Evolutionary conservation across 2,113 vertebrate species (phyloP).

Genomic region (Plecotus auritus): DNA sequence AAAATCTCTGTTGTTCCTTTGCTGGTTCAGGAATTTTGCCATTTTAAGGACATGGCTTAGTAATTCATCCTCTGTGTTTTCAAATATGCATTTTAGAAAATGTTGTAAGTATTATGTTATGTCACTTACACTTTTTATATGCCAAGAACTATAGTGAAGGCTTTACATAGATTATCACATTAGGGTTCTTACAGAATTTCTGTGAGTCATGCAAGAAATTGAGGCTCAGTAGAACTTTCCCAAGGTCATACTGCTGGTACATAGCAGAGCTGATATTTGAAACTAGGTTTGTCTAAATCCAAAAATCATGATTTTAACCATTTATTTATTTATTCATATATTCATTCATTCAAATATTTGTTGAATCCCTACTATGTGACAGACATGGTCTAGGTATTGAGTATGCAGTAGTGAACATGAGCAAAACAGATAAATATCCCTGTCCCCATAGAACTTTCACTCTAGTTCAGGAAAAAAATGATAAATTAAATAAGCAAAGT

Average conservation of each 20-base stretch:
- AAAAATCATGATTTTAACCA: not conserved
- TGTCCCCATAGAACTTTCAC: not conserved
- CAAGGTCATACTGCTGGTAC: not conserved
- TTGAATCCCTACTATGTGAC: not conserved
- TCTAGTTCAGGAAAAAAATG: not conserved
- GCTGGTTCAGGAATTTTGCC: not conserved
- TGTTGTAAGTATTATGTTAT: not conserved
- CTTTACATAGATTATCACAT: slow-evolving; percentile 14
- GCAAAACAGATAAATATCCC: not conserved
- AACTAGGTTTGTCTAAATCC: not conserved
- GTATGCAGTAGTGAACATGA: not conserved
- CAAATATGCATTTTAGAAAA: not conserved
- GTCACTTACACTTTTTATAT: not conserved
- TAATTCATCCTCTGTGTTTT: not conserved
- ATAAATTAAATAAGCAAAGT: not conserved
- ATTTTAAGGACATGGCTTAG: not conserved
- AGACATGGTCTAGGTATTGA: not conserved
- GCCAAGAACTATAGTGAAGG: not conserved
- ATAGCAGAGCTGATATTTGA: slow-evolving; percentile 8
- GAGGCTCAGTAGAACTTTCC: not conserved
- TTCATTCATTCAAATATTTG: not conserved
- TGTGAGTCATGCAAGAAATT: slow-evolving; percentile 52
- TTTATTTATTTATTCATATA: not conserved
- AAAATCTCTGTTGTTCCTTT: not conserved
- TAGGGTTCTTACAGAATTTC: slow-evolving; percentile 50